Base-by-base conservation (phyloP, 2,113 vertebrate species). In the Hystrix cristata region DNA sequence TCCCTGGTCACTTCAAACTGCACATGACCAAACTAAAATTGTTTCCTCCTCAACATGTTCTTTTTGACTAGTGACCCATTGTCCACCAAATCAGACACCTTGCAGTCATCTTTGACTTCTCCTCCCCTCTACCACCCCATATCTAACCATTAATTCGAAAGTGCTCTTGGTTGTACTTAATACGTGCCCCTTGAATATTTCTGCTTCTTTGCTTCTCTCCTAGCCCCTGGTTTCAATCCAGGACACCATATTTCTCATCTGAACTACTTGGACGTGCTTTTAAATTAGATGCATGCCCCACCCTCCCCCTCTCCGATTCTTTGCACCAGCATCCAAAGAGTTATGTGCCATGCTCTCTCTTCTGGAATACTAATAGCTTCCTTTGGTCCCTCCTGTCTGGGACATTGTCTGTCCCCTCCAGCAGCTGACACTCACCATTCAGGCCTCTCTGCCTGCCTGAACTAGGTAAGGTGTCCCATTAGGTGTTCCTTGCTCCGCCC, bases 401-500 rank as follows among this genome's bases (percentile, higher is more conserved):
- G 53, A 16, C 3, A 16, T 18, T 79, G 34, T 18, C 0, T 83
- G 0, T 62, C 65, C 29, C 55, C 46, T 82, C 84, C 62, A 74
- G 51, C 29, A 16, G 10, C 14, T 31, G 25, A 29, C 60, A 59
- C 19, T 72, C 72, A 48, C 10, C n/a, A 10, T 31, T 89, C 83
- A n/a, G 51, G 31, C 72, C 62, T 86, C 57, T 46, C 72, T 57
- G 60, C 19, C 64, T 55, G 64, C 57, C 82, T 59, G 29, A 43
- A 4, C 27, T 29, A 13, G 57, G 8, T 10, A 27, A 53, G 23
- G 12, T 19, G 60, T 69, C 31, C 29, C 21, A 0, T 18, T 6
- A 2, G 0, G 2, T n/a, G 13, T 31, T 51, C 29, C 1, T 4
- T 11, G 91, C 25, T 0, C 57, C 7, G 0, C 3, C 0, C 46